Conservation (phyloP, 2,888 invertebrate species). For the Melanophora roralis region DNA sequence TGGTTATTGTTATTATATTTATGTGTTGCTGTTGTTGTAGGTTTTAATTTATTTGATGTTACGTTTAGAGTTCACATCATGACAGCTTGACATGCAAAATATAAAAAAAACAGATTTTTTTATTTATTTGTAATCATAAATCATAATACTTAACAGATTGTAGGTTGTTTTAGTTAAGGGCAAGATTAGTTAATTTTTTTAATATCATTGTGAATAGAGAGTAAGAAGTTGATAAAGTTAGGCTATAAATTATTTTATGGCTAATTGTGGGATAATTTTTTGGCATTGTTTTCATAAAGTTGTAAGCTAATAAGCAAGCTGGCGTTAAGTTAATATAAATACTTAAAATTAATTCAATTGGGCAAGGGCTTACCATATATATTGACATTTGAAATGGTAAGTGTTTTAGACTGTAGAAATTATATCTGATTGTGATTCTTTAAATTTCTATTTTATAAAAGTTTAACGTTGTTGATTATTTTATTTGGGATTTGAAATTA, state of each 20-base stretch:
- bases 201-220: neutral
- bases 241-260: conserved; percentile 24
- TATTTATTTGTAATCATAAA: neutral
- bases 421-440: too few species aligned
- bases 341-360: too few species aligned
- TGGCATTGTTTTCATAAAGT: too few species aligned
- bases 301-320: too few species aligned
- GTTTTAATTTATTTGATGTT: conserved; percentile 35
- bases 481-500: too few species aligned
- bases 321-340: too few species aligned
- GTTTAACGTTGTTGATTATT: too few species aligned
- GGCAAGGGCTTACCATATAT: too few species aligned
- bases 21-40: conserved; percentile 31
- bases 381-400: too few species aligned
- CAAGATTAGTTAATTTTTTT: conserved; percentile 35
- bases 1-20: neutral
- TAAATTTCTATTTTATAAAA: too few species aligned
- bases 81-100: conserved; percentile 59
- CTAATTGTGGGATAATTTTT: neutral
- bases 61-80: conserved; percentile 62
- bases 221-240: neutral
- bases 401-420: too few species aligned
- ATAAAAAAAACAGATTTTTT: neutral
- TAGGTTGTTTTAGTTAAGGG: neutral
- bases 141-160: conserved; percentile 10